These are phyloP conservation scores for Pithecia hirsuta DNA, from an alignment of 2,797 vertebrate species.

Conservation along the genomic window DNA sequence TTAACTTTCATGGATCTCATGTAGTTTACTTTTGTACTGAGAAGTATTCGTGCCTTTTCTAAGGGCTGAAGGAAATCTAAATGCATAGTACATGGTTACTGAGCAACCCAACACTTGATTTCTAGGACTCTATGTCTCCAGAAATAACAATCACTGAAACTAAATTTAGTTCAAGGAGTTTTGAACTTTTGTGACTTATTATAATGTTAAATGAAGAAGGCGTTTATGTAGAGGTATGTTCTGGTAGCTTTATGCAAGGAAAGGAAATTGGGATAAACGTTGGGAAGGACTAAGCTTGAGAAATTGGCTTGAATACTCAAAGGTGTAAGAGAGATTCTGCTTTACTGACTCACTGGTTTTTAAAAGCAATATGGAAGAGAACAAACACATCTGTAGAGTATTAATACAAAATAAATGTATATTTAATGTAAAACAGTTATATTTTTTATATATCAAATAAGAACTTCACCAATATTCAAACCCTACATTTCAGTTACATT, in stretches of 20 bases:
- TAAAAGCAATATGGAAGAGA: not conserved
- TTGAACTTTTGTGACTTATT: not conserved
- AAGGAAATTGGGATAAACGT: not conserved
- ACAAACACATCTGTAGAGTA: not conserved
- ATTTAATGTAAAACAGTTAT: not conserved
- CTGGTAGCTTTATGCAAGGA: not conserved
- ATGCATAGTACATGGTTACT: not conserved
- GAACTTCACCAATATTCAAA: not conserved
- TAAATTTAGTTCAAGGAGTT: not conserved
- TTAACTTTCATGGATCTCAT: conserved; percentile 17
- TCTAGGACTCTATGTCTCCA: not conserved
- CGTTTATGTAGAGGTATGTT: not conserved
- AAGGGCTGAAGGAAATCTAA: not conserved
- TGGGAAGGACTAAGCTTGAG: not conserved
- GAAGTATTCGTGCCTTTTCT: not conserved
- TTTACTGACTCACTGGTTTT: not conserved
- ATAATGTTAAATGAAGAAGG: not conserved
- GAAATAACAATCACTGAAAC: not conserved
- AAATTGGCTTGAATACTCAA: not conserved
- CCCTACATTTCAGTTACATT: not conserved
- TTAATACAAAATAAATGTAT: not conserved
- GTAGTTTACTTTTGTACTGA: not conserved
- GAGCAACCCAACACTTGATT: not conserved
- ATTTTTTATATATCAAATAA: not conserved
- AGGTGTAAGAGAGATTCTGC: not conserved